Evolutionary conservation across 2,888 invertebrate genomes (phyloP).

Genomic region (Hypena proboscidalis): DNA sequence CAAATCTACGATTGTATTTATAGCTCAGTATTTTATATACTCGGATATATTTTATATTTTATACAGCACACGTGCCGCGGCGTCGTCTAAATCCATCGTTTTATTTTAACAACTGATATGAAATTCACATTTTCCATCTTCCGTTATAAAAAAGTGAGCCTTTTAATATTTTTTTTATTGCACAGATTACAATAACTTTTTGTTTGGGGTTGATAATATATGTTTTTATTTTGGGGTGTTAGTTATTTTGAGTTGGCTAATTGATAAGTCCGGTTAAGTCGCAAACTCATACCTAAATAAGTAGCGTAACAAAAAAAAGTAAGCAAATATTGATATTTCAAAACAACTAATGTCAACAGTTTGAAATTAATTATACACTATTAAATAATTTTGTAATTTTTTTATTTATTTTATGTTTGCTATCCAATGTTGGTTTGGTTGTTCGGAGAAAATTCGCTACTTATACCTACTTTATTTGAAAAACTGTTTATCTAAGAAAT

Average conservation of each 20-base stretch:
- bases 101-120: slow-evolving; percentile 81
- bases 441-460: no score
- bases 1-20: slow-evolving; percentile 18
- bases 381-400: no score
- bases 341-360: no score
- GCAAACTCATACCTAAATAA: no score
- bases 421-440: no score
- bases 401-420: no score
- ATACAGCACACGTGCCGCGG: slow-evolving; percentile 58
- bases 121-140: slow-evolving; percentile 77
- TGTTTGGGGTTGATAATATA: slow-evolving; percentile 54
- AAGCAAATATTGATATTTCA: no score
- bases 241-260: slow-evolving; percentile 12
- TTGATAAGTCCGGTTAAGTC: no score
- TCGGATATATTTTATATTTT: slow-evolving; percentile 40
- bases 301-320: no score
- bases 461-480: no score
- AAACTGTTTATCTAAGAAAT: no score
- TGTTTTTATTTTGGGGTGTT: slow-evolving; percentile 36
- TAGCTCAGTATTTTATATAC: slow-evolving; percentile 33
- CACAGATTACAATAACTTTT: slow-evolving; percentile 79
- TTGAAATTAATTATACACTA: no score
- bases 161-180: slow-evolving; percentile 81
- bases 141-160: slow-evolving; percentile 75
- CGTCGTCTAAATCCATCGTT: slow-evolving; percentile 70